Evolutionary conservation across 2,797 vertebrate genomes (phyloP), one percentile per base, ranked within the genome.

Genomic region (Enteromius paludinosus): DNA sequence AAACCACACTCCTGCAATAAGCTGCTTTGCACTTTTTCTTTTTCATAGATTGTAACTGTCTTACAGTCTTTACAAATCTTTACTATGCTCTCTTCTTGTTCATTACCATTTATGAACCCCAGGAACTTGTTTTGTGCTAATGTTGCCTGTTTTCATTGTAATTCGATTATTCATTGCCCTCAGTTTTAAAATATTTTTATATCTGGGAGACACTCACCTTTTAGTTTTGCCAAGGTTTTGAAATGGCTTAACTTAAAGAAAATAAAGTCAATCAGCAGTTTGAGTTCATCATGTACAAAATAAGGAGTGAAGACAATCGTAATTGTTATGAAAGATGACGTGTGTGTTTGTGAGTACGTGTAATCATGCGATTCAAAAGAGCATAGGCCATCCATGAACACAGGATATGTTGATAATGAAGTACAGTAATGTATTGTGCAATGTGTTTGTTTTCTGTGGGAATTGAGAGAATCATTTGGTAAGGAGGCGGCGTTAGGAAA

Each of bases 1-100:
- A 18, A 74, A 68, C 72, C 71, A 68, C 49, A 68, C 25, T 82
- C n/a, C 12, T 82, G 80, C 71, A 82, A 82, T 75, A 75, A 82
- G 35, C 80, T 75, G 61, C 35, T 82, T 75, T 82, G 80, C 80
- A 82, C 62, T 4, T 18, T 35, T 5, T 2, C 5, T 59, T 6
- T n/a, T 52, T 41, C 12, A 18, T 28, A 47, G 25, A 28, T 61
- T 61, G 18, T 41, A 41, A 41, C 38, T 38, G 35, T 38, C 35
- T 35, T 35, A 38, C 35, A 38, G 38, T 38, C 9, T 8, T 38
- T 38, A 38, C 9, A 41, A 41, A 5, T 38, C 20, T 82, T 54
- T 54, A 30, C 10, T 33, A 0, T 56, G 11, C 18, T 66, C 3
- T 33, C 18, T 49, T 71, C 10, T 81, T 47, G 20, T 20, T 61